A percentile compares a stretch with the other conserved stretches of the same genome.
Conservation (phyloP, 2,113 vertebrate species). For the Spheniscus mendiculus region DNA sequence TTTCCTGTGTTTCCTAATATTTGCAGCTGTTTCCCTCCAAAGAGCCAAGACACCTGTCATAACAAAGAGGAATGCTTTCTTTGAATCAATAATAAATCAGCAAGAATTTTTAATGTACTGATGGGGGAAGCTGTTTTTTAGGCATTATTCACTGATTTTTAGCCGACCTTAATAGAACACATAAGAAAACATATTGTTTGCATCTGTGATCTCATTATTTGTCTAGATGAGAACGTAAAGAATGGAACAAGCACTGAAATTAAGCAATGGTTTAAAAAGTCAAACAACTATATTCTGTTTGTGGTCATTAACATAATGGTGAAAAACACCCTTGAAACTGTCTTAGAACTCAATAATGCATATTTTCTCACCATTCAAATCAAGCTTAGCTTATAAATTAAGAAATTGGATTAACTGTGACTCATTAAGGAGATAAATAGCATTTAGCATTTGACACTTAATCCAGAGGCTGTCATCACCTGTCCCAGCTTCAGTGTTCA, state of each 20-base stretch:
- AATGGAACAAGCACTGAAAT: neutral
- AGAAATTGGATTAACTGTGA: neutral
- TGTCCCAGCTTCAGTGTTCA: neutral
- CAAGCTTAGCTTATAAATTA: neutral
- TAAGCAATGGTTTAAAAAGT: neutral
- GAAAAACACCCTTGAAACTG: neutral
- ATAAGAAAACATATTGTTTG: neutral
- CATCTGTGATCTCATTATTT: neutral
- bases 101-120: neutral
- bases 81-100: neutral
- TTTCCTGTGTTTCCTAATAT: neutral
- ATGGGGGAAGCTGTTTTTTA: neutral
- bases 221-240: neutral
- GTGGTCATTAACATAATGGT: neutral
- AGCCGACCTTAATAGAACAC: neutral
- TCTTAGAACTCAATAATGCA: neutral
- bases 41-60: neutral
- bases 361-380: neutral
- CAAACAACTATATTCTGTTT: neutral
- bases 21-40: slow-evolving; percentile 28
- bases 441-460: neutral
- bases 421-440: neutral
- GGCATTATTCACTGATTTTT: neutral
- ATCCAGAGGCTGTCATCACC: neutral
- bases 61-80: neutral